A percentile compares a stretch with the other conserved stretches of the same genome.
These are phyloP conservation scores for Sebastes taczanowskii DNA, from an alignment of 2,797 vertebrate species.

Conservation along the genomic window DNA sequence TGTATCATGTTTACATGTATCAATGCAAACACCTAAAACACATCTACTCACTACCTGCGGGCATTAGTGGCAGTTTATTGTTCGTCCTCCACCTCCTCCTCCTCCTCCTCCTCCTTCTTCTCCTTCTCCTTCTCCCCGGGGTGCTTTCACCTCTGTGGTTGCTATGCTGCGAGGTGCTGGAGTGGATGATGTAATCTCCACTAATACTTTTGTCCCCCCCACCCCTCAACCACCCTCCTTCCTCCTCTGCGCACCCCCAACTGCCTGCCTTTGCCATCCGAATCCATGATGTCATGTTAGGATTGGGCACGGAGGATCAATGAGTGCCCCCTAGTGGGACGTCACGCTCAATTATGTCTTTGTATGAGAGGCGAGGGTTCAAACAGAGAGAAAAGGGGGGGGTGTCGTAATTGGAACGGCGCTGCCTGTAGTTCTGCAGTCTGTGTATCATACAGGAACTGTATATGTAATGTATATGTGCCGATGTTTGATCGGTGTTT, in stretches of 20 bases:
- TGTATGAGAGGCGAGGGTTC: constrained; percentile 64
- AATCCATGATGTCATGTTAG: constrained; percentile 75
- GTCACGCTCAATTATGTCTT: constrained; percentile 71
- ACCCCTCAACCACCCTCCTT: background rate
- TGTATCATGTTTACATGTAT: constrained; percentile 2
- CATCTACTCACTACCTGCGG: constrained; percentile 47
- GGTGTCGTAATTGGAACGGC: constrained; percentile 32
- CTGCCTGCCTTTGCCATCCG: constrained; percentile 59
- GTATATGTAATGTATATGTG: constrained; percentile 17
- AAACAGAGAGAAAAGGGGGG: constrained; percentile 23
- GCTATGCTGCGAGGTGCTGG: constrained; percentile 79
- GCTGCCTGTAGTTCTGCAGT: constrained; percentile 29
- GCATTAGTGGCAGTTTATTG: constrained; percentile 59
- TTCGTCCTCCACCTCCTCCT: constrained; percentile 48
- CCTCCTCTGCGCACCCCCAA: constrained; percentile 42
- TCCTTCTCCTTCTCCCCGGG: constrained; percentile 63
- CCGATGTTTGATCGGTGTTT: constrained; percentile 32
- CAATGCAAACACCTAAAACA: background rate
- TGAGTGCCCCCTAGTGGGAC: constrained; percentile 76
- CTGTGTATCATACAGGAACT: constrained; percentile 8
- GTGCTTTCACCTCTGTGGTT: constrained; percentile 83
- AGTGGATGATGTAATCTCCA: constrained; percentile 88
- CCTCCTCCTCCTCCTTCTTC: constrained; percentile 19
- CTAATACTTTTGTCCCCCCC: constrained; percentile 85
- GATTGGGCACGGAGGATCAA: constrained; percentile 64